phyloP scores from a whole-genome alignment of 2,113 vertebrate genomes.

The Puffinus mauretanicus region DNA sequence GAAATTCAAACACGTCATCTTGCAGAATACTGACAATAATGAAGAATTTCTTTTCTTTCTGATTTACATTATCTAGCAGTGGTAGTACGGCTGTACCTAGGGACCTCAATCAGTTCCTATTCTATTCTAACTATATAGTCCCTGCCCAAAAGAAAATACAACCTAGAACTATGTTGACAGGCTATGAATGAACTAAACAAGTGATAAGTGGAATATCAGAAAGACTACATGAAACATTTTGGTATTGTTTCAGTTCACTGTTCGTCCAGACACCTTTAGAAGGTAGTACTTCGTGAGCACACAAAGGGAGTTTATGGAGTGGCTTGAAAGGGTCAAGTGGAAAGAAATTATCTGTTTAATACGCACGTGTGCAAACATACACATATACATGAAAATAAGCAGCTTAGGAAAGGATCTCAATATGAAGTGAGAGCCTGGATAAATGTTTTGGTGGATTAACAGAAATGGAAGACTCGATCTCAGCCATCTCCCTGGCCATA shows the following conservation, averaged over 20 bases:
- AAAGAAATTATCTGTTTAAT: neutral
- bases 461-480: neutral
- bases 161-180: neutral
- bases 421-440: neutral
- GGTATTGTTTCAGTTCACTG: neutral
- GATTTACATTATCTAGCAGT: neutral
- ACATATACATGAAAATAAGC: neutral
- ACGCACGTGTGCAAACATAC: neutral
- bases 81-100: neutral
- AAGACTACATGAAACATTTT: neutral
- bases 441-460: neutral
- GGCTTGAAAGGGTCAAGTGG: neutral
- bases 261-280: neutral
- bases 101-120: neutral
- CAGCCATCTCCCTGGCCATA: neutral
- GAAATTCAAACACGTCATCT: neutral
- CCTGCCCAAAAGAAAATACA: neutral
- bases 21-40: neutral
- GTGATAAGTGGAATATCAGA: neutral
- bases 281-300: neutral
- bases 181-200: neutral
- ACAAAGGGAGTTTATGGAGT: neutral
- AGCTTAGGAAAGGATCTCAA: neutral
- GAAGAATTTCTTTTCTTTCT: neutral
- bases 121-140: neutral